These are phyloP conservation scores for Lasioglossum lativentre DNA, from an alignment of 2,888 invertebrate species.

Conservation along the genomic window DNA sequence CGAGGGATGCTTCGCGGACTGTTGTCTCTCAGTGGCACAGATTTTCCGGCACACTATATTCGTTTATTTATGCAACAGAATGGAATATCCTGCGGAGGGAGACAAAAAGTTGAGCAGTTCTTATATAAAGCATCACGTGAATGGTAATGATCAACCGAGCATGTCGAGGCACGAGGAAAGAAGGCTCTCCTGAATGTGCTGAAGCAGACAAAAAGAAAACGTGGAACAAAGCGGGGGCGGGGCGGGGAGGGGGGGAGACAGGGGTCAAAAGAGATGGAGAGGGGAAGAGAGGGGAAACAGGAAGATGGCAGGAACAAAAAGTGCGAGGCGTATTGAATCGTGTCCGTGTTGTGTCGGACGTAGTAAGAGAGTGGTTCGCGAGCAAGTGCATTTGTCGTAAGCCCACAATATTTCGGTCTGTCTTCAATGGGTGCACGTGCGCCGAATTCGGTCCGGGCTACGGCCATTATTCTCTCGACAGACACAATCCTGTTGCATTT, in stretches of 20 bases:
- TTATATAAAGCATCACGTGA: constrained; percentile 21
- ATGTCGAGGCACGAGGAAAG: constrained; percentile 13
- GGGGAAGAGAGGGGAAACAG: not conserved
- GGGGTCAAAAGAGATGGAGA: not conserved
- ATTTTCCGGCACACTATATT: not conserved
- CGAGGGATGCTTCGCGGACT: not conserved
- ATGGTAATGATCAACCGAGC: constrained; percentile 38
- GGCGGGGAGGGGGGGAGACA: not conserved
- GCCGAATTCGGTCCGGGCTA: constrained; percentile 62
- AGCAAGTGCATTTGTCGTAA: constrained; percentile 58
- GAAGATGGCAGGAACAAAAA: constrained; percentile 24
- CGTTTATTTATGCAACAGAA: constrained; percentile 1
- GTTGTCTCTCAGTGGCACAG: not conserved
- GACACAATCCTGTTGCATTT: constrained; percentile 78
- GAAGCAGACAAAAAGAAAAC: constrained; percentile 22
- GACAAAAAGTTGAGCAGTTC: constrained; percentile 14
- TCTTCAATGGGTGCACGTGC: constrained; percentile 71
- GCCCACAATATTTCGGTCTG: constrained; percentile 62
- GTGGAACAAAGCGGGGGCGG: constrained; percentile 20
- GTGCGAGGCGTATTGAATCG: constrained; percentile 42
- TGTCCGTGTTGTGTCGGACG: constrained; percentile 14
- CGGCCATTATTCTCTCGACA: constrained; percentile 66
- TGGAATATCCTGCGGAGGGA: constrained; percentile 1
- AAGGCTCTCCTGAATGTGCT: constrained; percentile 23
- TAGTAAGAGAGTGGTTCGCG: constrained; percentile 27